Conservation (phyloP, 1,140 invertebrate species). For the Saxidomus purpurata region DNA sequence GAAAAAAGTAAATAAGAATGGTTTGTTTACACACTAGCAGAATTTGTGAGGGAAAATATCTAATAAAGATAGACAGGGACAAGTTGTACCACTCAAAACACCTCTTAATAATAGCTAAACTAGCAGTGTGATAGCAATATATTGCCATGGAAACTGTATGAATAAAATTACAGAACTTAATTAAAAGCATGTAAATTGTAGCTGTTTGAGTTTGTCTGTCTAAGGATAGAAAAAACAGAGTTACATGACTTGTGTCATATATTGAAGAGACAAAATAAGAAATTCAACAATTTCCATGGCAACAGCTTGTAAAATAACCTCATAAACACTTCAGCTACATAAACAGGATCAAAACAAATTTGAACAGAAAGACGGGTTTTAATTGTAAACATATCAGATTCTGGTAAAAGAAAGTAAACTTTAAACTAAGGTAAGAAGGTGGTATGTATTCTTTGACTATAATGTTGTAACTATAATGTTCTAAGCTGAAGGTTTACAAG, state of each 20-base stretch:
- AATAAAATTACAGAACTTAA: too few relatives aligned
- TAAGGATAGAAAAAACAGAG: too few relatives aligned
- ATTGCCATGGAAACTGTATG: constrained; percentile 1
- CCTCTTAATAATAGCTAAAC: background rate
- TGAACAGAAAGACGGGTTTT: too few relatives aligned
- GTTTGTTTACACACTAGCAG: background rate
- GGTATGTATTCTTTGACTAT: too few relatives aligned
- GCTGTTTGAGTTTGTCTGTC: too few relatives aligned
- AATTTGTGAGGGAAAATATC: background rate
- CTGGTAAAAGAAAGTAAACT: too few relatives aligned
- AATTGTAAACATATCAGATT: too few relatives aligned
- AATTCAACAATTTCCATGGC: background rate
- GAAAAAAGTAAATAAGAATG: constrained; percentile 8
- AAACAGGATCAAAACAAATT: background rate
- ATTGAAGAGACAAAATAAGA: background rate
- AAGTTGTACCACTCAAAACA: constrained; percentile 15
- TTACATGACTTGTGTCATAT: too few relatives aligned
- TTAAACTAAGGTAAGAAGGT: too few relatives aligned
- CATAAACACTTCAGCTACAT: constrained; percentile 37
- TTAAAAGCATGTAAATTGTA: too few relatives aligned
- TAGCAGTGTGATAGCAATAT: constrained; percentile 12
- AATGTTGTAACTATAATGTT: too few relatives aligned
- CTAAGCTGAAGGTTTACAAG: constrained; percentile 28
- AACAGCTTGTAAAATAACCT: background rate
- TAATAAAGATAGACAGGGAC: constrained; percentile 3